Evolutionary conservation across 2,113 vertebrate genomes (phyloP).

Genomic region (Halcyon senegalensis): DNA sequence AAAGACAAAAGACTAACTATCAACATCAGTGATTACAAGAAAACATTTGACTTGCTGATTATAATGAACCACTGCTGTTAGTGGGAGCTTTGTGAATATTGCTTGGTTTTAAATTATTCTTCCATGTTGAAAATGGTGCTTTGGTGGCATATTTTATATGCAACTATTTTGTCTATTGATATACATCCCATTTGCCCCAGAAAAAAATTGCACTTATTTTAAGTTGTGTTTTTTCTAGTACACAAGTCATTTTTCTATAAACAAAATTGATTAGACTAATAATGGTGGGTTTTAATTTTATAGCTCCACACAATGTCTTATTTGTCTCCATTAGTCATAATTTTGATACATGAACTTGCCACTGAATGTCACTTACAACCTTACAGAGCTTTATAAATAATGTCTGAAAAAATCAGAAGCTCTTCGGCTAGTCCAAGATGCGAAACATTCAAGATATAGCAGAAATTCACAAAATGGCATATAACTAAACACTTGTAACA

Average conservation of each 20-base stretch:
- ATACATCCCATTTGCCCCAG: not conserved
- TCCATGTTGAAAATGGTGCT: not conserved
- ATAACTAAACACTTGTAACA: not conserved
- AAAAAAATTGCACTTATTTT: not conserved
- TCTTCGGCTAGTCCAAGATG: not conserved
- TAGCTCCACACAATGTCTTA: not conserved
- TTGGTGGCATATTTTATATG: not conserved
- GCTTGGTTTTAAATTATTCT: not conserved
- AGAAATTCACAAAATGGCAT: not conserved
- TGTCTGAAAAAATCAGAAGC: not conserved
- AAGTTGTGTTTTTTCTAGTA: not conserved
- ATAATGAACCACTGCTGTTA: conserved; percentile 15
- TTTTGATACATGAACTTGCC: not conserved
- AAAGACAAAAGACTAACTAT: conserved; percentile 37
- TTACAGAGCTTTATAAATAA: not conserved
- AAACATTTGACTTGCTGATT: conserved; percentile 39
- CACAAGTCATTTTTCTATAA: not conserved
- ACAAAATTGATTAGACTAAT: not conserved
- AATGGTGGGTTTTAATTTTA: not conserved
- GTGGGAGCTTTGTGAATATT: not conserved
- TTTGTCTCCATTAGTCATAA: not conserved
- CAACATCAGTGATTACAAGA: not conserved
- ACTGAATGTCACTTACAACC: not conserved
- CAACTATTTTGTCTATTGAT: not conserved
- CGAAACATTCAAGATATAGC: not conserved